These are phyloP conservation scores for Psittacula derbiana DNA, from an alignment of 2,797 vertebrate species.

Conservation along the genomic window DNA sequence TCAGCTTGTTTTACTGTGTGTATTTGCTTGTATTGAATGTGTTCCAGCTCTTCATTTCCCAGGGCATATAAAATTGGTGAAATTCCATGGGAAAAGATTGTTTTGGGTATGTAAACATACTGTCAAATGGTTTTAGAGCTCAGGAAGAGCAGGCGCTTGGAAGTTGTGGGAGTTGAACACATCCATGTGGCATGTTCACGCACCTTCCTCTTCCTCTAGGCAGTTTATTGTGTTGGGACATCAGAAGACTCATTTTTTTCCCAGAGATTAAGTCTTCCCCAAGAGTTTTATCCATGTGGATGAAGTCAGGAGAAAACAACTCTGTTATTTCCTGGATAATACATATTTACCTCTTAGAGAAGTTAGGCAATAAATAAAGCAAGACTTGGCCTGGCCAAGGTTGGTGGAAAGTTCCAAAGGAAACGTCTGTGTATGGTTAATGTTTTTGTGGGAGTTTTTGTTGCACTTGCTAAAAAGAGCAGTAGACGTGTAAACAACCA, in stretches of 20 bases:
- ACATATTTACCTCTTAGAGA: not conserved
- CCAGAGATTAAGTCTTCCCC: not conserved
- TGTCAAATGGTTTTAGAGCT: slow-evolving; percentile 44
- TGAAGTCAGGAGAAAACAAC: not conserved
- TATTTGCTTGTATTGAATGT: slow-evolving; percentile 75
- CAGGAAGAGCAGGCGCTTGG: slow-evolving; percentile 6
- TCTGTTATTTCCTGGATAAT: slow-evolving; percentile 16
- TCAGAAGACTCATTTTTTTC: not conserved
- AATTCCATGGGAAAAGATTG: slow-evolving; percentile 76
- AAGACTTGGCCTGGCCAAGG: not conserved
- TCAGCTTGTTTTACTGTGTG: slow-evolving; percentile 54
- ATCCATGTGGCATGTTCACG: not conserved
- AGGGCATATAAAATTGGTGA: slow-evolving; percentile 70
- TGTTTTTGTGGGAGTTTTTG: slow-evolving; percentile 33
- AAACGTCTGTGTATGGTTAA: not conserved
- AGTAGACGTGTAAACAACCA: slow-evolving; percentile 34
- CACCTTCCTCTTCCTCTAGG: slow-evolving; percentile 11
- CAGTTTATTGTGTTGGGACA: not conserved
- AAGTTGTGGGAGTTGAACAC: not conserved
- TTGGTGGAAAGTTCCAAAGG: slow-evolving; percentile 57
- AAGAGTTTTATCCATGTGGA: not conserved
- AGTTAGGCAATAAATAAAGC: slow-evolving; percentile 16
- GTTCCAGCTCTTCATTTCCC: slow-evolving; percentile 74
- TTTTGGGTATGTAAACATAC: slow-evolving; percentile 58
- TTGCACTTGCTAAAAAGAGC: slow-evolving; percentile 55